Evolutionary conservation across 2,888 invertebrate species (phyloP).

Genomic region (Drosophila neotestacea): DNA sequence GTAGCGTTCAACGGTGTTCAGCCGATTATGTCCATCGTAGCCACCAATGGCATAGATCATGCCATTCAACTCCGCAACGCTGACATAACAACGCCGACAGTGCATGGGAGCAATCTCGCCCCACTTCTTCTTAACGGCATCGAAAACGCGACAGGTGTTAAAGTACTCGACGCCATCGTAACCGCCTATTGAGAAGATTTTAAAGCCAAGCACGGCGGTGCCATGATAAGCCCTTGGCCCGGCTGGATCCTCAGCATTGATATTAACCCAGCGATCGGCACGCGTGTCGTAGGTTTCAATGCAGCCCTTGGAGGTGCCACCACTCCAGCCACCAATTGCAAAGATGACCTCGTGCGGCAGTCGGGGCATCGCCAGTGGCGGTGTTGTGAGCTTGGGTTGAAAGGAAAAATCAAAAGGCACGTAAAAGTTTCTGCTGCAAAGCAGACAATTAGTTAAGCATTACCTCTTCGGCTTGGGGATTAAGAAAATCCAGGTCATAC

Average conservation of each 20-base stretch:
- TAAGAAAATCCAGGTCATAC: constrained; percentile 95
- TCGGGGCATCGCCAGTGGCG: constrained; percentile 92
- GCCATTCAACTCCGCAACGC: constrained; percentile 91
- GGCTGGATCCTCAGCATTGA: constrained; percentile 90
- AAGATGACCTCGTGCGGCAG: constrained; percentile 96
- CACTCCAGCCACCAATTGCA: constrained; percentile 92
- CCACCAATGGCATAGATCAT: constrained; percentile 95
- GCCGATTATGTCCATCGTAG: constrained; percentile 93
- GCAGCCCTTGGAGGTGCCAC: constrained; percentile 87
- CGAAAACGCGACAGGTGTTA: constrained; percentile 94
- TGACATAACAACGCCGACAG: constrained; percentile 93
- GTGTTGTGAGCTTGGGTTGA: constrained; percentile 87
- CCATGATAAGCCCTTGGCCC: constrained; percentile 97
- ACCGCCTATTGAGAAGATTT: constrained; percentile 96
- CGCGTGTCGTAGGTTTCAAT: constrained; percentile 96
- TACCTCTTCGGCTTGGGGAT: constrained; percentile 91
- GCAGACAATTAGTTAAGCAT: constrained; percentile 15
- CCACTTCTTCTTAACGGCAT: constrained; percentile 94
- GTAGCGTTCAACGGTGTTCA: constrained; percentile 94
- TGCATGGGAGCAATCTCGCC: constrained; percentile 96
- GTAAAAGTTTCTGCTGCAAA: constrained; percentile 52
- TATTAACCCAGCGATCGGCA: constrained; percentile 93
- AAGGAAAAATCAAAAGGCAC: constrained; percentile 62
- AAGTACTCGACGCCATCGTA: constrained; percentile 94
- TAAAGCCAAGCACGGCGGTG: constrained; percentile 93